Conservation (phyloP, 2,797 vertebrate genomes). For the Orestias chungarensis region DNA sequence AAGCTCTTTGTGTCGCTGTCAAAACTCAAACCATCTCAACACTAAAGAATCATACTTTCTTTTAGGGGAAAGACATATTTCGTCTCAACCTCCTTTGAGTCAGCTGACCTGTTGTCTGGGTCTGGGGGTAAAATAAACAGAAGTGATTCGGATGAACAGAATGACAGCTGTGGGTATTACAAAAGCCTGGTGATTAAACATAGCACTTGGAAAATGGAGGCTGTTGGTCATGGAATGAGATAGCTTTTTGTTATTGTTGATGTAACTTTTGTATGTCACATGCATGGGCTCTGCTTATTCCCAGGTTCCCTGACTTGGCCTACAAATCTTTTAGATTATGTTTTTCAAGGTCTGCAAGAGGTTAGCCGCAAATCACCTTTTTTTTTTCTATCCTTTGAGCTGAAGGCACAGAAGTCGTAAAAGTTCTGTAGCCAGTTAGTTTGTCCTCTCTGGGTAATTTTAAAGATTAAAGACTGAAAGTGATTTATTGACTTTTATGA, state of each 20-base stretch:
- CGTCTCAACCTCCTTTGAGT: slow-evolving; percentile 35
- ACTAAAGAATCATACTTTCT: slow-evolving; percentile 64
- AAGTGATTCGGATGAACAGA: slow-evolving; percentile 28
- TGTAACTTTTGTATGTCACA: slow-evolving; percentile 37
- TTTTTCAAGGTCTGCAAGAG: slow-evolving; percentile 55
- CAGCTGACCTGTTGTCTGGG: slow-evolving; percentile 54
- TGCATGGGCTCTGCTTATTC: slow-evolving; percentile 33
- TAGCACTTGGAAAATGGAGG: slow-evolving; percentile 35
- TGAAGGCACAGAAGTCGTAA: slow-evolving; percentile 64
- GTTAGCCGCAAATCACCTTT: slow-evolving; percentile 66
- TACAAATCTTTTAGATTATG: slow-evolving; percentile 62
- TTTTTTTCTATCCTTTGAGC: slow-evolving; percentile 71
- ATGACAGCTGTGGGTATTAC: slow-evolving; percentile 34
- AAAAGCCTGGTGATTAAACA: slow-evolving; percentile 47
- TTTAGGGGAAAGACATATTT: slow-evolving; percentile 55
- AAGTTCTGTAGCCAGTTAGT: slow-evolving; percentile 66
- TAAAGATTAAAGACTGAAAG: slow-evolving; percentile 68
- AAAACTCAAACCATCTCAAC: slow-evolving; percentile 61
- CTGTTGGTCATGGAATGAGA: slow-evolving; percentile 15
- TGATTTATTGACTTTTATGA: slow-evolving; percentile 66
- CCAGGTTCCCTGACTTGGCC: slow-evolving; percentile 21
- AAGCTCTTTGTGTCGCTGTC: slow-evolving; percentile 60
- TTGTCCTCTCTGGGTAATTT: slow-evolving; percentile 64
- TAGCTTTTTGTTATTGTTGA: slow-evolving; percentile 32
- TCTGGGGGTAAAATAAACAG: slow-evolving; percentile 62